phyloP scores from a whole-genome alignment of 2,113 vertebrate genomes.

The Vulpes vulpes region DNA sequence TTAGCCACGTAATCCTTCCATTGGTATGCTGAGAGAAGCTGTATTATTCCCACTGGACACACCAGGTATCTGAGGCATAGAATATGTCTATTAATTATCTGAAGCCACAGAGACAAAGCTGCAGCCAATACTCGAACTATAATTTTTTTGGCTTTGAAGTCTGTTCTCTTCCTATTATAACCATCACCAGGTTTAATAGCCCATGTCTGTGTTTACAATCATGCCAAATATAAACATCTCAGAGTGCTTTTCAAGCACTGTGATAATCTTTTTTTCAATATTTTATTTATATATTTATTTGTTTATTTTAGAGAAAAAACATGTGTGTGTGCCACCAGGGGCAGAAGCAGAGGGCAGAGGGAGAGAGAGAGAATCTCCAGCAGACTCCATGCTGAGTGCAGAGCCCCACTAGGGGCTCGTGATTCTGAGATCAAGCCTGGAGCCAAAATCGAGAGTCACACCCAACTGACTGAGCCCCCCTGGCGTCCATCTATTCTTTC shows the following conservation, averaged over 20 bases:
- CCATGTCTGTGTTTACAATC: background rate
- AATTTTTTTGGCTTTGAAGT: background rate
- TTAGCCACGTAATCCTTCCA: accelerated
- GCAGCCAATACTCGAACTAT: too few relatives aligned
- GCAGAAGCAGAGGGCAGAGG: background rate
- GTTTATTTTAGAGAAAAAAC: background rate
- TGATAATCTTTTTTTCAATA: background rate
- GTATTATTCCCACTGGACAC: background rate
- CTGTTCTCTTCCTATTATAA: background rate
- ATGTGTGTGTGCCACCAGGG: background rate
- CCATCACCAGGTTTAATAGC: background rate
- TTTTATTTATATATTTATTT: background rate
- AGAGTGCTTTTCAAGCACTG: background rate
- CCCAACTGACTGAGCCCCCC: background rate
- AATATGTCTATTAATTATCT: background rate
- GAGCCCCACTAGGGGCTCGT: background rate
- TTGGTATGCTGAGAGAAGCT: accelerated
- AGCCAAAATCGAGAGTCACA: background rate
- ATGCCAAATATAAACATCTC: background rate
- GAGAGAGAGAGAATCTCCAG: background rate
- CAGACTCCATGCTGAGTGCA: background rate
- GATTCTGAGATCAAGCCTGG: background rate
- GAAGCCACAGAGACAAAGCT: background rate
- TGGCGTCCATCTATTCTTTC: background rate
- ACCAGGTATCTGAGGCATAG: background rate